phyloP scores from a whole-genome alignment of 2,113 vertebrate genomes.

The Lichenostomus cassidix region DNA sequence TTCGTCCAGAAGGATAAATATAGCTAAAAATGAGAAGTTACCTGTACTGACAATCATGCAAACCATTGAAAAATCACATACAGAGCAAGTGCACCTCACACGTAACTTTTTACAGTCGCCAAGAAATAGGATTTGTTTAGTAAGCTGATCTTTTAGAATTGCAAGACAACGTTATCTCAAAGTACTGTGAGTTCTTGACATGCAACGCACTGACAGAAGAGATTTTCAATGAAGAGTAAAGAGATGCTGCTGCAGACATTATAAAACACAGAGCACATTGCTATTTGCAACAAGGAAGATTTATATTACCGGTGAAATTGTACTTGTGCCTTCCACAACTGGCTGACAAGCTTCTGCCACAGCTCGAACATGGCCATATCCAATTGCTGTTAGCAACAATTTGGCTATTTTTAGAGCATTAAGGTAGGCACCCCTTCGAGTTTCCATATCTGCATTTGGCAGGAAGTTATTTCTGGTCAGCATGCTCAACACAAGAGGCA shows the following conservation, averaged over 20 bases:
- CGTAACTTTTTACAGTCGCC: not conserved
- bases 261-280: not conserved
- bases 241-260: not conserved
- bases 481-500: conserved; percentile 96
- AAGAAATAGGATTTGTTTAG: not conserved
- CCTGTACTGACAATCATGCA: not conserved
- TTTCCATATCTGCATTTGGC: conserved; percentile 98
- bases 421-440: conserved; percentile 94
- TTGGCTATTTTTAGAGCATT: conserved; percentile 98
- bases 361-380: conserved; percentile 94
- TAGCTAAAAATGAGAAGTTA: not conserved
- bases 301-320: conserved; percentile 87
- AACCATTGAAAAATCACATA: not conserved
- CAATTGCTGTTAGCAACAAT: conserved; percentile 94
- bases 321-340: conserved; percentile 88
- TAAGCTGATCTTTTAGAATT: not conserved
- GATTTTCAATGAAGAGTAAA: not conserved
- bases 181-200: accelerated
- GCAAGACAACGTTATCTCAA: not conserved
- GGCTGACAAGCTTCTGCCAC: conserved; percentile 98
- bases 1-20: not conserved
- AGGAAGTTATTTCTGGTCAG: conserved; percentile 99
- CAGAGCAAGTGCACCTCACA: not conserved
- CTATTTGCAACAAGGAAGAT: not conserved
- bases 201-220: not conserved